phyloP scores from a whole-genome alignment of 2,888 invertebrate species.

The Eupithecia vulgata region DNA sequence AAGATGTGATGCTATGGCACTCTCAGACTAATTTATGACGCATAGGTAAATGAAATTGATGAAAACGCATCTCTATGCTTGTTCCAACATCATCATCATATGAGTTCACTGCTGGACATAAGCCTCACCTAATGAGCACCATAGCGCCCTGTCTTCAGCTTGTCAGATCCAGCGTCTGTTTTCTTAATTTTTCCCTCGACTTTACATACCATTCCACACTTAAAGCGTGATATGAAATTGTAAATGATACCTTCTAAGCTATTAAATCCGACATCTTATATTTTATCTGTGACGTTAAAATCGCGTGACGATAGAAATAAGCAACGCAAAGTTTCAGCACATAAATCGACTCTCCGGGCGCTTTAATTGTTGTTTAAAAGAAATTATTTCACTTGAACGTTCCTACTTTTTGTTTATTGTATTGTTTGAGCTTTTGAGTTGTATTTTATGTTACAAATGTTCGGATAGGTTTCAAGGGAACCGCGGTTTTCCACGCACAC shows the following conservation, averaged over 20 bases:
- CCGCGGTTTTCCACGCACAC: too few species aligned
- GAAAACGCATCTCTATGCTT: too few species aligned
- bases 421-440: constrained; percentile 43
- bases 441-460: constrained; percentile 41
- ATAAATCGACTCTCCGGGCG: constrained; percentile 42
- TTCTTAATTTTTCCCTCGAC: too few species aligned
- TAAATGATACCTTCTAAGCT: neutral
- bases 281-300: neutral
- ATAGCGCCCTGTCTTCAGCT: too few species aligned
- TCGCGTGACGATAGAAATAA: constrained; percentile 20
- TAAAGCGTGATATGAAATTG: neutral
- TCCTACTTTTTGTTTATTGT: constrained; percentile 42
- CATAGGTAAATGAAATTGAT: too few species aligned
- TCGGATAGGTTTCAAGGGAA: constrained; percentile 30
- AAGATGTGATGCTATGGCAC: too few species aligned
- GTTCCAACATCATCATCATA: too few species aligned
- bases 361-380: constrained; percentile 49
- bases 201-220: too few species aligned
- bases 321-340: constrained; percentile 31
- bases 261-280: neutral
- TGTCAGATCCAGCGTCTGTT: too few species aligned
- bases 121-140: too few species aligned
- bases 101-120: too few species aligned
- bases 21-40: too few species aligned
- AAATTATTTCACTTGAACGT: constrained; percentile 43